Evolutionary conservation across 1,140 invertebrate species (phyloP).

Genomic region (Lordiphosa collinella): DNA sequence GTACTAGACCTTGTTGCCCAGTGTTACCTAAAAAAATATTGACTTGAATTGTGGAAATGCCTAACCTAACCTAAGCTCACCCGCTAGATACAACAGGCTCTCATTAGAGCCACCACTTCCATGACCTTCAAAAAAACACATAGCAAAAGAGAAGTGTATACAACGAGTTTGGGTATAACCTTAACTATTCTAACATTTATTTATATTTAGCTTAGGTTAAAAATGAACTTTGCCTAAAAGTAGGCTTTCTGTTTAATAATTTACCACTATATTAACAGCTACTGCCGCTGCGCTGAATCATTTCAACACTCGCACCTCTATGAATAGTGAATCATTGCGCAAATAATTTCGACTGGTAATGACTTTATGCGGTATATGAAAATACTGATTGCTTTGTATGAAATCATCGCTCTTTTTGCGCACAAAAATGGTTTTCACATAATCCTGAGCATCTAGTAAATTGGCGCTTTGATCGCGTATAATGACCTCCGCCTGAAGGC

Average conservation of each 20-base stretch:
- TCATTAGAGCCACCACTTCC: no score
- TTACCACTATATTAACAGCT: neutral
- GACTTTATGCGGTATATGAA: slow-evolving; percentile 86
- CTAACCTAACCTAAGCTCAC: no score
- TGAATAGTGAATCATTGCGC: slow-evolving; percentile 84
- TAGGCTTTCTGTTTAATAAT: neutral
- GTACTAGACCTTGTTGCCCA: no score
- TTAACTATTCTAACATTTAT: no score
- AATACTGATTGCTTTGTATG: slow-evolving; percentile 83
- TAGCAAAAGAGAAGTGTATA: no score
- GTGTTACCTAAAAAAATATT: no score
- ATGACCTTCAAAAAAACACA: no score
- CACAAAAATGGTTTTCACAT: slow-evolving; percentile 79
- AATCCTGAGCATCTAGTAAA: slow-evolving; percentile 80
- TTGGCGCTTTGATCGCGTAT: slow-evolving; percentile 83
- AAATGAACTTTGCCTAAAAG: neutral
- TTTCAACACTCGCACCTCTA: slow-evolving; percentile 83
- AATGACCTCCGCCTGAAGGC: slow-evolving; percentile 82
- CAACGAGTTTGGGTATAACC: no score
- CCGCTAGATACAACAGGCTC: no score
- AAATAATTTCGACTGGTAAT: slow-evolving; percentile 84
- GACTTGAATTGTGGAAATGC: no score
- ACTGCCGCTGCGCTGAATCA: neutral
- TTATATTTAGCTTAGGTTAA: no score
- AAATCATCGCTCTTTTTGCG: slow-evolving; percentile 81